Evolutionary conservation across 2,888 invertebrate genomes (phyloP), one percentile per base, ranked within the genome.

Genomic region (Philopedon plagiatum): DNA sequence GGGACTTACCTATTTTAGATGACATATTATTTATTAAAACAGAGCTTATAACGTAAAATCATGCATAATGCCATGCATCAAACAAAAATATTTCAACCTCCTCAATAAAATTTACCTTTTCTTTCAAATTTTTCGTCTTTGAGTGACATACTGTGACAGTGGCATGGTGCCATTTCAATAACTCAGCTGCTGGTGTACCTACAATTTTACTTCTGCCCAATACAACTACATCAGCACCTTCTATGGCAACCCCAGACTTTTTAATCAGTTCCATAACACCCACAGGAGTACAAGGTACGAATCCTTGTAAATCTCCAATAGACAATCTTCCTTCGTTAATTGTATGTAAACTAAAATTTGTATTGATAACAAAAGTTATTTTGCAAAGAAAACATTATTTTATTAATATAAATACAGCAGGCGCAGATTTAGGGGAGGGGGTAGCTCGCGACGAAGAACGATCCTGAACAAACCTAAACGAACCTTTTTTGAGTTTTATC

Each of bases 101-200:
- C 8, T n/a, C 58, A 9, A 56, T 13, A 23, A 49, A 32, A 32
- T 54, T 44, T 67, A 95, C 95, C 81, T 93, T 89, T 84, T 91
- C 89, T 65, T 90, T 89, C 72, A 98, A 86, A 85, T 97, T 90
- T 81, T 90, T 91, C 0, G 99, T 99, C 86, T 92, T 94, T 0
- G 99, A 98, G 86, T 99, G 99, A 81, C 99, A 99, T 37, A 97
- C 91, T 0, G 99, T 99, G 2, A 98, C 98, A 0, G 99, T 99
- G 0, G 97, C 98, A 85, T 99, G 90, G 78, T 96, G 91, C 98
- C 98, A 99, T 85, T 97, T 95, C 37, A 99, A 89, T 29, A 99
- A 88, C 85, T 98, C 97, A 0, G 98, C 90, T 75, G 94, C 94
- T 0, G 99, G 99, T 0, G 97, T 95, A 46, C 99, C 99, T 1